Base-by-base conservation (phyloP, 2,113 vertebrate genomes). In the Leuciscus idus region DNA sequence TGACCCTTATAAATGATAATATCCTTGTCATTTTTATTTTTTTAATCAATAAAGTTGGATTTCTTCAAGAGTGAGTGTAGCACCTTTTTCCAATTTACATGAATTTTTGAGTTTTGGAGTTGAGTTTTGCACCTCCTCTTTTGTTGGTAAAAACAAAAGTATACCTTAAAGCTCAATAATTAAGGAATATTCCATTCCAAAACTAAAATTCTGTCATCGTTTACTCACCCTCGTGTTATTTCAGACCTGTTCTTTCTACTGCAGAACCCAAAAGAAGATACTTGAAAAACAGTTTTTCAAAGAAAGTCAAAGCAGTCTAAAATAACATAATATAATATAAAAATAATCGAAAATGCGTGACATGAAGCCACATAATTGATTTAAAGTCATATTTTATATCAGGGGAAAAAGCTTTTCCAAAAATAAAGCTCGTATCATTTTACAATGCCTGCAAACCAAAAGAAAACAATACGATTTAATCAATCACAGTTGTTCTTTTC, bases 381-480 rank as follows among this genome's bases (percentile, higher is more conserved):
- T 30, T 13, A 8, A 48, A 57, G 39, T 57, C 4, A 1, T 28
- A 26, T 10, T 50, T 83, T 39, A 52, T 61, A 43, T 28, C 11
- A 23, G 33, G 57, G 17, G 57, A 46, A 80, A 33, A 33, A 33
- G 62, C 57, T 55, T 73, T 81, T 61, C 73, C 70, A 17, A 19
- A 84, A 84, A 59, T 78, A 57, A 68, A 77, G 30, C 57, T 79
- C 48, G 19, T n/a, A 74, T 81, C 57, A 43, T 64, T 72, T 80
- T 50, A 81, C 79, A 74, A 39, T 76, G 46, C 80, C 59, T 72
- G 84, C 39, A 68, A 36, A 61, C 80, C 73, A 83, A 64, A 86
- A 74, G 64, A 77, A 88, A 84, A 72, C 86, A 84, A 76, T 70
- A 26, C 39, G 81, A 26, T 85, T 86, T 61, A 39, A 86, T 84